Conservation (phyloP, 2,113 vertebrate species). For the Caracal caracal region DNA sequence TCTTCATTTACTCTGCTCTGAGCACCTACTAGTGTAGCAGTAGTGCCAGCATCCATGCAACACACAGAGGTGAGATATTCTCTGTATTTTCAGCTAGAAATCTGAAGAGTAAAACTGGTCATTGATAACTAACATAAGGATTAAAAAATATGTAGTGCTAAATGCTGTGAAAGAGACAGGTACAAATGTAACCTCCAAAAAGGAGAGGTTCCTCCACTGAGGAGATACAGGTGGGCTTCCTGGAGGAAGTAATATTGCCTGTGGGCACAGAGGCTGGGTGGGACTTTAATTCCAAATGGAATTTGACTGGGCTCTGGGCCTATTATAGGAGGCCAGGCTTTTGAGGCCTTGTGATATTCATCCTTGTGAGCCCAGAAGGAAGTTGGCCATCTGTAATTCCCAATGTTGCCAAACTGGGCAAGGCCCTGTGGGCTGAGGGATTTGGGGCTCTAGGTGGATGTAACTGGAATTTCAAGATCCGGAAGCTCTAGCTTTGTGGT, state of each 20-base stretch:
- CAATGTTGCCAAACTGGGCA: neutral
- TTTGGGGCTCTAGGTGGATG: neutral
- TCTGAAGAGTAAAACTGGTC: conserved; percentile 4
- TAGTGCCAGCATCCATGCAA: neutral
- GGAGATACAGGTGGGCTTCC: neutral
- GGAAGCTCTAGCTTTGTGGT: conserved; percentile 34
- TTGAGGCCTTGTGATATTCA: neutral
- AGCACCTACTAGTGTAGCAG: neutral
- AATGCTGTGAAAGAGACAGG: neutral
- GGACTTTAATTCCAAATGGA: neutral
- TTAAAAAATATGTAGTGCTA: neutral
- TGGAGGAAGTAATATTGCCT: neutral
- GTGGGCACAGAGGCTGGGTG: neutral
- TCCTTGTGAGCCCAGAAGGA: neutral
- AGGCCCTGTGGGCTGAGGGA: neutral
- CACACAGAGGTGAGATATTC: neutral
- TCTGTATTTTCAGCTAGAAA: neutral
- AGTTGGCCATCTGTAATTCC: neutral
- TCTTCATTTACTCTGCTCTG: neutral
- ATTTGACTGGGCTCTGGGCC: neutral
- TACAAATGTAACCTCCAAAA: conserved; percentile 7
- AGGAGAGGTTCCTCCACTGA: neutral
- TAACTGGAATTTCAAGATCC: conserved; percentile 64
- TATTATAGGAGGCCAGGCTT: neutral
- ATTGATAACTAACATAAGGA: neutral